These are phyloP conservation scores for Myotis brandtii DNA, from an alignment of 2,113 vertebrate species.

Conservation along the genomic window DNA sequence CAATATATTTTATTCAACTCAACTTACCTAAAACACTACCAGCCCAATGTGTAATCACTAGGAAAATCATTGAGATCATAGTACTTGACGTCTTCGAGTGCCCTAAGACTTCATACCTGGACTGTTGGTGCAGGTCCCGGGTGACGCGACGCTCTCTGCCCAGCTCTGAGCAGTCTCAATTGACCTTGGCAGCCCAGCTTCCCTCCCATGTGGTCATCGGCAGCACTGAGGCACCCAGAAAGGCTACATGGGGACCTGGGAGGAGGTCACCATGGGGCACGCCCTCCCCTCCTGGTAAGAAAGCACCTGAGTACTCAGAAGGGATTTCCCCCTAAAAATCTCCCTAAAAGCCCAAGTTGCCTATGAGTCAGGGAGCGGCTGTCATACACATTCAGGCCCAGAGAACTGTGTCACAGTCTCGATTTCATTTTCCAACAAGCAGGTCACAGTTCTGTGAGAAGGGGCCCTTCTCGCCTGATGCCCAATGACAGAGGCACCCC, in stretches of 20 bases:
- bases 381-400: accelerated
- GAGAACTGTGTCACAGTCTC: neutral
- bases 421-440: neutral
- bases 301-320: neutral
- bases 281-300: neutral
- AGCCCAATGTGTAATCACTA: neutral
- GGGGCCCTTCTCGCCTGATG: neutral
- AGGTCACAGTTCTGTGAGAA: too few relatives aligned
- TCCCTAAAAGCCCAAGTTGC: neutral
- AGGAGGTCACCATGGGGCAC: accelerated
- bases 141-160: accelerated
- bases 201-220: accelerated
- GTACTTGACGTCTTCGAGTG: neutral
- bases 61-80: neutral
- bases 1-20: neutral
- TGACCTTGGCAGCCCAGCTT: neutral
- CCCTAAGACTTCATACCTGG: neutral
- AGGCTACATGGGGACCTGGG: neutral
- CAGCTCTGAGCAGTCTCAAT: neutral
- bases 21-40: neutral
- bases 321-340: neutral
- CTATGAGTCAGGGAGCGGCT: too few relatives aligned
- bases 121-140: accelerated
- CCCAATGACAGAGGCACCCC: neutral
- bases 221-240: neutral